A percentile compares a stretch with the other conserved stretches of the same genome.
phyloP scores from a whole-genome alignment of 2,888 invertebrate species.

The Esperia sulphurella region DNA sequence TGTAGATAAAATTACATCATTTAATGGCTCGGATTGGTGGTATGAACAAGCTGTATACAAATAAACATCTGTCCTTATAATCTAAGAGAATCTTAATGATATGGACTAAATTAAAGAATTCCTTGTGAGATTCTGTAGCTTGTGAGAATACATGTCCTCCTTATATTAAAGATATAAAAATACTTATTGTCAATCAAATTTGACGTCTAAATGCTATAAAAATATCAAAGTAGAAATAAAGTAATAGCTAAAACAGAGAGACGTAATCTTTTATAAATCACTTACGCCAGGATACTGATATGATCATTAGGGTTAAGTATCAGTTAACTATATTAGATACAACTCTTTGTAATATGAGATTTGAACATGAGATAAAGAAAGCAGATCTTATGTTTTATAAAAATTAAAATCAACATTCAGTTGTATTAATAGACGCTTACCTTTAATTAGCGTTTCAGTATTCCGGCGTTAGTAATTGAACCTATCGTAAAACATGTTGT shows the following conservation, averaged over 20 bases:
- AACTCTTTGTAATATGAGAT: too few relatives aligned
- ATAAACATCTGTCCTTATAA: conserved; percentile 21
- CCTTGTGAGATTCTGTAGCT: conserved; percentile 13
- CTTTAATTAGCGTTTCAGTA: background rate
- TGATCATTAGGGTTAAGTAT: background rate
- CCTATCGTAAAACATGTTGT: too few relatives aligned
- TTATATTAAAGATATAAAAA: conserved; percentile 5
- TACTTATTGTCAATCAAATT: conserved; percentile 54
- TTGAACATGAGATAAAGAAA: too few relatives aligned
- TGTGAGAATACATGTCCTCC: conserved; percentile 4
- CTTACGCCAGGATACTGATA: too few relatives aligned
- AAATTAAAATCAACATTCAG: too few relatives aligned
- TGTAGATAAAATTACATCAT: background rate
- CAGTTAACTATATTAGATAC: too few relatives aligned
- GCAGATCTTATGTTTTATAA: too few relatives aligned
- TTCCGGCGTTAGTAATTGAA: background rate
- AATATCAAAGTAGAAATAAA: conserved; percentile 15
- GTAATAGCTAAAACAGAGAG: background rate
- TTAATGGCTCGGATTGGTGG: conserved; percentile 72
- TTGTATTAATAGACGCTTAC: too few relatives aligned
- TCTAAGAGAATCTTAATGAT: conserved; percentile 37
- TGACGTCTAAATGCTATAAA: conserved; percentile 24
- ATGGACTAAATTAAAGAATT: conserved; percentile 27
- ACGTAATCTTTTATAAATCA: background rate
- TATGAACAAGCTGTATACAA: conserved; percentile 25